These are phyloP conservation scores for Archivesica marissinica DNA, from an alignment of 1,140 invertebrate species.

Conservation along the genomic window DNA sequence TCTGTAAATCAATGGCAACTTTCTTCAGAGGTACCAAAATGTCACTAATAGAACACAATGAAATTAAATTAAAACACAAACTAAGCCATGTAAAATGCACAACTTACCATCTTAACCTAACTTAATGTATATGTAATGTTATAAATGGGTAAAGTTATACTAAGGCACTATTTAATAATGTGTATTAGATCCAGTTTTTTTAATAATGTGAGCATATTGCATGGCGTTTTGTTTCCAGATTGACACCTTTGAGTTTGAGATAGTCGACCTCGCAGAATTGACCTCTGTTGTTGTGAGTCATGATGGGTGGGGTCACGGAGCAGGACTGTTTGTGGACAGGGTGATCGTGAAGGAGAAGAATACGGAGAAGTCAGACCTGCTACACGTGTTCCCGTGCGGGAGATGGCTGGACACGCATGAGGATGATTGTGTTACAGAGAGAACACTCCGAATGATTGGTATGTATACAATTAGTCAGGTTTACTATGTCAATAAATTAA, in stretches of 20 bases:
- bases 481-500: too few species aligned
- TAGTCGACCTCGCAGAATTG: constrained; percentile 71
- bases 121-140: too few species aligned
- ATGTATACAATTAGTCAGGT: neutral
- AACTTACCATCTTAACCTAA: too few species aligned
- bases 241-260: constrained; percentile 76
- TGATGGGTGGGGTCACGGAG: constrained; percentile 75
- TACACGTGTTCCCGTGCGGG: constrained; percentile 74
- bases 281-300: constrained; percentile 72
- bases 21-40: too few species aligned
- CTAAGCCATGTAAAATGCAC: too few species aligned
- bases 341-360: constrained; percentile 70
- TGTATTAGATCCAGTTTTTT: too few species aligned
- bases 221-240: constrained; percentile 63
- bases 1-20: too few species aligned
- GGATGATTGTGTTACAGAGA: constrained; percentile 73
- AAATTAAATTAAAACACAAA: too few species aligned
- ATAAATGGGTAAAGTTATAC: too few species aligned
- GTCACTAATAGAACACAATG: too few species aligned
- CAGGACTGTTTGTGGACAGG: constrained; percentile 78
- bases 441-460: constrained; percentile 70
- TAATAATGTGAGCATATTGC: too few species aligned
- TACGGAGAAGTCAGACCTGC: constrained; percentile 40
- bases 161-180: too few species aligned
- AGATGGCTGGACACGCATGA: constrained; percentile 78